Evolutionary conservation across 92 coral and sea anemone genomes (phyloP), one percentile per base, ranked within the genome.

Genomic region (Scolanthus callimorphus): DNA sequence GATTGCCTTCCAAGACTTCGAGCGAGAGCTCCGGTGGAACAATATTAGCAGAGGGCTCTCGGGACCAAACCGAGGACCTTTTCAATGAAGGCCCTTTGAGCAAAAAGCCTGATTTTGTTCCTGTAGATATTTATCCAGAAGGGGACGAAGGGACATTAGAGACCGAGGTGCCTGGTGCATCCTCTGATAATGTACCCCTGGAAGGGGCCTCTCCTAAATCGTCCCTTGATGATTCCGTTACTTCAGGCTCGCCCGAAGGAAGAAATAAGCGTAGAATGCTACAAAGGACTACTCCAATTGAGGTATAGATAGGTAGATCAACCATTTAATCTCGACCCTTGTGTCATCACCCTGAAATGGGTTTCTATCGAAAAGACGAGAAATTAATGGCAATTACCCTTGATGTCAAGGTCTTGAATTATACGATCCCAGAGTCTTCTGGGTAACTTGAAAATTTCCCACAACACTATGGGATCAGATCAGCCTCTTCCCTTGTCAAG

Each of bases 261-360:
- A 55, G 39, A 30, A 59, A 60, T 3, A 81, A 74, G 27, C 51
- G 87, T 29, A 76, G 81, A 15, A 76, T 72, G 10, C 54, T 81
- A 4, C 62, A 49, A 31, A 60, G 78, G 26, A 48, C 74, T 19
- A 59, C 67, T 6, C 87, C 87, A 2, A 67, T 81, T 3, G 81
- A 81, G 25, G 87, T 74, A 17, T 81, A 81, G 22, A 46, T 6
- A 34, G 41, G n/a, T n/a, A n/a, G n/a, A n/a, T n/a, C n/a, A n/a
- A n/a, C n/a, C n/a, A n/a, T n/a, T n/a, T n/a, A n/a, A n/a, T n/a
- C n/a, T n/a, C n/a, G n/a, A n/a, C n/a, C n/a, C n/a, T n/a, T n/a
- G n/a, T n/a, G n/a, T n/a, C n/a, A n/a, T n/a, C n/a, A n/a, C n/a
- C n/a, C n/a, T n/a, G n/a, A n/a, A n/a, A n/a, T n/a, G n/a, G n/a